Percentiles rank a stretch among this genome's conserved stretches.
phyloP scores from a whole-genome alignment of 2,888 invertebrate genomes.

The Tanytarsus gracilentus region DNA sequence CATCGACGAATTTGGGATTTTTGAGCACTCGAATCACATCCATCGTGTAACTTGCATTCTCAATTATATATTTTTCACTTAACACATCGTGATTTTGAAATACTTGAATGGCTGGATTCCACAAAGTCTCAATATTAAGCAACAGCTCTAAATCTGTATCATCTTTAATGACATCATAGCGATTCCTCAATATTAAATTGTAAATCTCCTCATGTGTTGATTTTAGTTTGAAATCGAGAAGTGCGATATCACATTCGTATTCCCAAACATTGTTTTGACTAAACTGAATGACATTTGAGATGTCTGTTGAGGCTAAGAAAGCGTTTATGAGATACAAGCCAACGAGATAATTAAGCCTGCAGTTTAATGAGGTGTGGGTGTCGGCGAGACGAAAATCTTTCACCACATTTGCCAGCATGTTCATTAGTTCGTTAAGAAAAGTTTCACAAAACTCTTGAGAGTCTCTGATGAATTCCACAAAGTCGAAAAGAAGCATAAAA shows the following conservation, averaged over 20 bases:
- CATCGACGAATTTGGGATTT: conserved; percentile 34
- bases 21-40: conserved; percentile 35
- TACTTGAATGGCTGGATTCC: conserved; percentile 32
- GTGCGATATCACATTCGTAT: conserved; percentile 32
- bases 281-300: background rate
- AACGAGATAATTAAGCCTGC: conserved; percentile 1
- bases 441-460: background rate
- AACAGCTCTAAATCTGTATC: conserved; percentile 30
- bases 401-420: background rate
- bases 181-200: conserved; percentile 17
- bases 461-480: background rate
- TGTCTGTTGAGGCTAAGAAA: background rate
- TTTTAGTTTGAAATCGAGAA: conserved; percentile 33
- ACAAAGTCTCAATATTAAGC: conserved; percentile 31
- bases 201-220: conserved; percentile 32
- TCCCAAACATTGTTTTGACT: conserved; percentile 30
- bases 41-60: conserved; percentile 31
- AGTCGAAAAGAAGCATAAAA: background rate
- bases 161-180: background rate
- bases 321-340: background rate
- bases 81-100: conserved; percentile 30
- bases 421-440: conserved; percentile 7
- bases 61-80: conserved; percentile 32
- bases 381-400: background rate
- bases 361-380: background rate